Evolutionary conservation across 1,140 invertebrate species (phyloP).

Genomic region (Drosophila busckii): DNA sequence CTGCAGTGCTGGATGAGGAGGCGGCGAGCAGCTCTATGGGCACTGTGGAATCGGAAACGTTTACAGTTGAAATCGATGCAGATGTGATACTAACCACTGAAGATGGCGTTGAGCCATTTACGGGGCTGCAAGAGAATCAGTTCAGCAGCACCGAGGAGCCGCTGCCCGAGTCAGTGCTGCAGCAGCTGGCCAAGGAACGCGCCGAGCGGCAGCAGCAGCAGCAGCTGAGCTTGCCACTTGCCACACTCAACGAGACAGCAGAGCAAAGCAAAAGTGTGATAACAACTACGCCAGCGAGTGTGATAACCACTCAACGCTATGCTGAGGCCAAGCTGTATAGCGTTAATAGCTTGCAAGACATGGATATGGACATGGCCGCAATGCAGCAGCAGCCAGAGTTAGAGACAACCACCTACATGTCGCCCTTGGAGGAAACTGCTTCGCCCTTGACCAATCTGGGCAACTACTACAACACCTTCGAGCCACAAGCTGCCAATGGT

Average conservation of each 20-base stretch:
- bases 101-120: slow-evolving; percentile 21
- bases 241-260: too few relatives aligned
- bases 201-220: background rate
- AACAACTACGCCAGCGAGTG: too few relatives aligned
- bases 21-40: slow-evolving; percentile 18
- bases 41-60: background rate
- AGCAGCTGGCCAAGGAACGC: slow-evolving; percentile 25
- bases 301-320: too few relatives aligned
- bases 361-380: background rate
- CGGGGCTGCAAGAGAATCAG: slow-evolving; percentile 1
- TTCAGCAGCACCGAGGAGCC: slow-evolving; percentile 37
- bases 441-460: background rate
- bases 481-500: too few relatives aligned
- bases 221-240: background rate
- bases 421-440: background rate
- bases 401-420: slow-evolving; percentile 5
- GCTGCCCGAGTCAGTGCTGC: slow-evolving; percentile 41
- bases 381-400: background rate
- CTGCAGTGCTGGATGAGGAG: background rate
- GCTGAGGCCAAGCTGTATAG: too few relatives aligned
- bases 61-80: slow-evolving; percentile 35
- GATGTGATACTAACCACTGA: slow-evolving; percentile 43
- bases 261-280: too few relatives aligned
- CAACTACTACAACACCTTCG: background rate
- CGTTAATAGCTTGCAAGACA: too few relatives aligned